Evolutionary conservation across 2,888 invertebrate species (phyloP), one percentile per base, ranked within the genome.

Genomic region (Caradrina kadenii): DNA sequence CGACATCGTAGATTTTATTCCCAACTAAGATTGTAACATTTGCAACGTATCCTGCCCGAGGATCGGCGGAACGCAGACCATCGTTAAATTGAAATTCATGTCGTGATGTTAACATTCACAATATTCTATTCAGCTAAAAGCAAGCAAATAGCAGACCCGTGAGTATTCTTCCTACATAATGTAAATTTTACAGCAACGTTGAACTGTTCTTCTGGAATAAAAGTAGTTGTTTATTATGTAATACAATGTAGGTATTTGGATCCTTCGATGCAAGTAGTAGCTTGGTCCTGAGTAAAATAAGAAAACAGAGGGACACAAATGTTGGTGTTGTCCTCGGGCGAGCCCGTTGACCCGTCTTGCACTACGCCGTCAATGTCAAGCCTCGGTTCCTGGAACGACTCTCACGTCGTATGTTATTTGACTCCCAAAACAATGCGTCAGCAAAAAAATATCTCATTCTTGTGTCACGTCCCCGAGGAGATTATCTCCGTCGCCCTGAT

Each of bases 401-500:
- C 45, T 52, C 66, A 59, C 72, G 70, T 74, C 68, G 60, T 69
- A n/a, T 84, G 78, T 74, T 66, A 78, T 88, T 86, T 73, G 82
- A 81, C 81, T 82, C 85, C 87, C 88, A 87, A 92, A 92, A 92
- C 92, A 92, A 92, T 93, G 93, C 89, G 92, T 93, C 93, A 93
- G 93, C 93, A 88, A 88, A 90, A 76, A 89, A 91, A 88, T 83
- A 79, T 77, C 83, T 89, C 85, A 90, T 93, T 93, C 91, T 92
- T 82, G 75, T 88, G 92, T 91, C 93, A 93, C 93, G 93, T 91
- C 80, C 88, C 82, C 87, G 87, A 91, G 91, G 86, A 87, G 93
- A 92, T 93, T 92, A 92, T 88, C 87, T 88, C 81, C 79, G 82
- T 84, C 87, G 79, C 82, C 86, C 90, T 91, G 90, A 92, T 92